Evolutionary conservation across 2,888 invertebrate genomes (phyloP).

Genomic region (Ommatoiulus sabulosus): DNA sequence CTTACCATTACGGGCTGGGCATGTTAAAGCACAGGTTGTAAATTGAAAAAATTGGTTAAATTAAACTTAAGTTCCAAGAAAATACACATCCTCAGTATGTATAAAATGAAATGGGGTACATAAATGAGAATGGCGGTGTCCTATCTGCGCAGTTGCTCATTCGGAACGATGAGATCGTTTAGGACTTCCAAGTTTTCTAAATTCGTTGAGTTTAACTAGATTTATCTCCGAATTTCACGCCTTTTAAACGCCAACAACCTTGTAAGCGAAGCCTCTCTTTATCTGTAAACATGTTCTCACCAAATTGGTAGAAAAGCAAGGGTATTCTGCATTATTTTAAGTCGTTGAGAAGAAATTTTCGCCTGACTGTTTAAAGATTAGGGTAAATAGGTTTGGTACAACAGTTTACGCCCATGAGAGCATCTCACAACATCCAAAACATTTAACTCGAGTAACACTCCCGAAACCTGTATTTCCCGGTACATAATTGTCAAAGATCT

Average conservation of each 20-base stretch:
- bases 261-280: background rate
- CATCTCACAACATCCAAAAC: background rate
- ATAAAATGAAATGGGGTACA: background rate
- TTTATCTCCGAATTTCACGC: background rate
- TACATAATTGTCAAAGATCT: no score
- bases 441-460: background rate
- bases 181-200: background rate
- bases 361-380: background rate
- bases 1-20: no score
- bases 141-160: background rate
- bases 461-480: no score
- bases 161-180: background rate
- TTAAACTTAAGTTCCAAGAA: no score
- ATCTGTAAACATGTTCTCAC: background rate
- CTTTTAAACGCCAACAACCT: background rate
- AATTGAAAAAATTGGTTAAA: no score
- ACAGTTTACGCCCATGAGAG: background rate
- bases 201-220: background rate
- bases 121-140: background rate
- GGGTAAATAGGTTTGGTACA: background rate
- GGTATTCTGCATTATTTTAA: background rate
- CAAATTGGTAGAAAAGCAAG: background rate
- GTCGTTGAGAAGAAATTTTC: conserved; percentile 7
- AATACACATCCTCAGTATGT: no score
- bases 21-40: no score